Conservation (phyloP, 2,113 vertebrate species). For the Tachysurus fulvidraco region DNA sequence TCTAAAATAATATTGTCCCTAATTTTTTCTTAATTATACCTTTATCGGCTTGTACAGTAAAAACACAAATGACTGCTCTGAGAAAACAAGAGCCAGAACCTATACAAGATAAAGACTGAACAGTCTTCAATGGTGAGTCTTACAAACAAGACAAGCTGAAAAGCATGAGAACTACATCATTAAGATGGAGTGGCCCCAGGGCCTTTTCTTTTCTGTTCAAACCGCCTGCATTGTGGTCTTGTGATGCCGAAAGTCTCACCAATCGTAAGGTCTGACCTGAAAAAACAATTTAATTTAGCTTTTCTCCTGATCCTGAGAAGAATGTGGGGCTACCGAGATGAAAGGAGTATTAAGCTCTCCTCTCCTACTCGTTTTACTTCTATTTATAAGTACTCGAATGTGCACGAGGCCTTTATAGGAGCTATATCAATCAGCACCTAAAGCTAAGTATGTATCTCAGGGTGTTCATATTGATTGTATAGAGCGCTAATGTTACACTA, state of each 20-base stretch:
- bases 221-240: slow-evolving; percentile 67
- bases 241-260: slow-evolving; percentile 68
- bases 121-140: slow-evolving; percentile 20
- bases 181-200: slow-evolving; percentile 46
- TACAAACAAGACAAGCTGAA: slow-evolving; percentile 31
- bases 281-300: slow-evolving; percentile 72
- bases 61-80: neutral
- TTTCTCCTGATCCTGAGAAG: slow-evolving; percentile 73
- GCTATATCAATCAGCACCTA: slow-evolving; percentile 19
- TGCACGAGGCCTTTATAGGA: slow-evolving; percentile 47
- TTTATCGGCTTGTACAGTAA: neutral
- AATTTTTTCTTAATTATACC: neutral
- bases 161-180: slow-evolving; percentile 56
- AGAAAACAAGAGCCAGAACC: neutral
- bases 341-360: slow-evolving; percentile 70
- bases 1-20: neutral
- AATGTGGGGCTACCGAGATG: slow-evolving; percentile 71
- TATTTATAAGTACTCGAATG: slow-evolving; percentile 55
- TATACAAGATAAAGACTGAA: neutral
- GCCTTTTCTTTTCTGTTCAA: slow-evolving; percentile 53
- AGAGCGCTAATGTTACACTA: neutral
- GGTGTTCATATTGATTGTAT: neutral
- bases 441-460: slow-evolving; percentile 9
- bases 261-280: slow-evolving; percentile 63
- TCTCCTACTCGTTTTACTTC: slow-evolving; percentile 43